Evolutionary conservation across 2,888 invertebrate genomes (phyloP).

Genomic region (Drosophila kokeensis): DNA sequence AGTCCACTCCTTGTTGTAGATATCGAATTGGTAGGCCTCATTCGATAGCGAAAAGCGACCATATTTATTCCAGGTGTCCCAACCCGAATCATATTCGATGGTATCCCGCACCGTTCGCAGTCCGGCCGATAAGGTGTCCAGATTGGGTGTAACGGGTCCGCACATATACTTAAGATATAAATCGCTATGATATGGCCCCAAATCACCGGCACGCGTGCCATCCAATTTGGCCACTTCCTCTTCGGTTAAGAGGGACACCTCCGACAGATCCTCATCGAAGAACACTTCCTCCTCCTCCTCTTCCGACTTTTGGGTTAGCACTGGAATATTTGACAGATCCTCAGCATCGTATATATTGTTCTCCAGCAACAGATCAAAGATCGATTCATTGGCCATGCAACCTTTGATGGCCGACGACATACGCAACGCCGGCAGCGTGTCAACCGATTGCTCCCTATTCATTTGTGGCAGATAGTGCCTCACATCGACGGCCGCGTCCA

Average conservation of each 20-base stretch:
- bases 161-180: slow-evolving; percentile 28
- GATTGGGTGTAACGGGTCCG: slow-evolving; percentile 16
- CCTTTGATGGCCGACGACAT: slow-evolving; percentile 43
- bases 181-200: slow-evolving; percentile 38
- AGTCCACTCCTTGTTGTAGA: slow-evolving; percentile 22
- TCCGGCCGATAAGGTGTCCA: neutral
- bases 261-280: slow-evolving; percentile 33
- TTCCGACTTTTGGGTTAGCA: neutral
- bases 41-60: slow-evolving; percentile 21
- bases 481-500: slow-evolving; percentile 39
- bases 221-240: slow-evolving; percentile 1
- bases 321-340: slow-evolving; percentile 3
- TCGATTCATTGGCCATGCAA: slow-evolving; percentile 47
- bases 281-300: neutral
- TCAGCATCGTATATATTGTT: slow-evolving; percentile 21
- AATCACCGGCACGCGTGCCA: neutral
- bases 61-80: slow-evolving; percentile 3
- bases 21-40: slow-evolving; percentile 29
- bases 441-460: rapidly evolving
- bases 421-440: slow-evolving; percentile 6
- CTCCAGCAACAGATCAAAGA: slow-evolving; percentile 35
- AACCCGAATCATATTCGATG: neutral
- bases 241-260: slow-evolving; percentile 9
- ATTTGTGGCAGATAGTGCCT: slow-evolving; percentile 4
- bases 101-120: neutral